A percentile compares a stretch with the other conserved stretches of the same genome.
Evolutionary conservation across 2,113 vertebrate species (phyloP).

Genomic region (Pachyramphus minor): DNA sequence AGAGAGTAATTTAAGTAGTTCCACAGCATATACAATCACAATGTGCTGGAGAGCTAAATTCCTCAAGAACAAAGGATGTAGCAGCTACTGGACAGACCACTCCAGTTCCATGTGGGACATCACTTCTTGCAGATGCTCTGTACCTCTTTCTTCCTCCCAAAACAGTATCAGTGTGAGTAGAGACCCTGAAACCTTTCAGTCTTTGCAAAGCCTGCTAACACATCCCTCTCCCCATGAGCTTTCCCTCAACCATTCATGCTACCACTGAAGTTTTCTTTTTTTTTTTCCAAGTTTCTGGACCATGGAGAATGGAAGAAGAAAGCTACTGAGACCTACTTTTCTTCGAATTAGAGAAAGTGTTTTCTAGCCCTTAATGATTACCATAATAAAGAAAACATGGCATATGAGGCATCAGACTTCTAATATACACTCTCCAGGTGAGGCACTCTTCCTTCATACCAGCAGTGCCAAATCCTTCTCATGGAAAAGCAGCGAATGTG

Average conservation of each 20-base stretch:
- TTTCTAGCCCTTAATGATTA: not conserved
- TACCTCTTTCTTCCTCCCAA: not conserved
- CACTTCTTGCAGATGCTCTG: not conserved
- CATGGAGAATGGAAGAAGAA: not conserved
- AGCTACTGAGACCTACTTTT: not conserved
- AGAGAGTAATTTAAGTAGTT: not conserved
- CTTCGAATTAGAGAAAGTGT: not conserved
- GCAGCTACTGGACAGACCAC: not conserved
- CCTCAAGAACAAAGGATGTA: not conserved
- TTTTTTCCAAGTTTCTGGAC: not conserved
- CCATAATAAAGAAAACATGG: not conserved
- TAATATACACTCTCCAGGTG: not conserved
- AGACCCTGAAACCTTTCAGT: not conserved
- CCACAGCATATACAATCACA: not conserved
- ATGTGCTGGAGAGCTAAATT: not conserved
- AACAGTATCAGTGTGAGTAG: not conserved
- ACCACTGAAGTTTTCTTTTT: too few relatives aligned
- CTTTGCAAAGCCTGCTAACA: not conserved
- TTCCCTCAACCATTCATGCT: not conserved
- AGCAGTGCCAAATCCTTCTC: not conserved
- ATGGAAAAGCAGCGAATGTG: not conserved
- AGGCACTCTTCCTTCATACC: not conserved
- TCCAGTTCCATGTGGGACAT: accelerated
- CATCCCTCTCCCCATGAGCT: not conserved
- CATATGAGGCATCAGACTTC: not conserved